Conservation (phyloP, 2,797 vertebrate genomes). For the Anguilla pacifica region DNA sequence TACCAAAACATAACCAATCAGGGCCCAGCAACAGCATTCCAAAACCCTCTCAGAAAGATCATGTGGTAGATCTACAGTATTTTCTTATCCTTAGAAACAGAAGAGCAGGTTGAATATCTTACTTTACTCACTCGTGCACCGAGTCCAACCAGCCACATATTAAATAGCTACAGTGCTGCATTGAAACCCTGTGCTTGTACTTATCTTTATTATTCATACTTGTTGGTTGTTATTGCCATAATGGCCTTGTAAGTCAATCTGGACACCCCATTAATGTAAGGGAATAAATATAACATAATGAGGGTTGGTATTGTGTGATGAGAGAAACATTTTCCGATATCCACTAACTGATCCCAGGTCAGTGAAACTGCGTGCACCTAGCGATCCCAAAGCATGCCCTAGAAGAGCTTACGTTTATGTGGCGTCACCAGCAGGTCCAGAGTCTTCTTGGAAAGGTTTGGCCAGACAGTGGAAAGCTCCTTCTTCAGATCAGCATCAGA, state of each 20-base stretch:
- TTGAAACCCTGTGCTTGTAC: neutral
- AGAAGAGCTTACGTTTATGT: constrained; percentile 82
- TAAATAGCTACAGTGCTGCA: neutral
- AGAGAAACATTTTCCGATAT: neutral
- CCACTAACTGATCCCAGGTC: neutral
- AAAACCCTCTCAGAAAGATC: neutral
- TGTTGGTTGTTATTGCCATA: neutral
- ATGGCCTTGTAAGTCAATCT: neutral
- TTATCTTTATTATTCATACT: neutral
- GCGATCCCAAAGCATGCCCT: neutral
- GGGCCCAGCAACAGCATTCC: neutral
- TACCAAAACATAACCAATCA: neutral
- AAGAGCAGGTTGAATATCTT: neutral
- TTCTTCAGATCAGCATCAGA: constrained; percentile 88
- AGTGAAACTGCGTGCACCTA: neutral
- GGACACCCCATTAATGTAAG: neutral
- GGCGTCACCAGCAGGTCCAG: constrained; percentile 91
- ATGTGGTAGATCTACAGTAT: neutral
- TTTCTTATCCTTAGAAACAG: neutral
- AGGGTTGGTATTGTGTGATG: neutral
- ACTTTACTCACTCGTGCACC: neutral
- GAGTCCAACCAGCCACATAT: neutral
- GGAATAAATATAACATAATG: neutral
- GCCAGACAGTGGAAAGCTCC: constrained; percentile 89
- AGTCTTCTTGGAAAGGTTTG: constrained; percentile 90